These are phyloP conservation scores for Drymonia ruficornis DNA, from an alignment of 2,888 invertebrate species.

Conservation along the genomic window DNA sequence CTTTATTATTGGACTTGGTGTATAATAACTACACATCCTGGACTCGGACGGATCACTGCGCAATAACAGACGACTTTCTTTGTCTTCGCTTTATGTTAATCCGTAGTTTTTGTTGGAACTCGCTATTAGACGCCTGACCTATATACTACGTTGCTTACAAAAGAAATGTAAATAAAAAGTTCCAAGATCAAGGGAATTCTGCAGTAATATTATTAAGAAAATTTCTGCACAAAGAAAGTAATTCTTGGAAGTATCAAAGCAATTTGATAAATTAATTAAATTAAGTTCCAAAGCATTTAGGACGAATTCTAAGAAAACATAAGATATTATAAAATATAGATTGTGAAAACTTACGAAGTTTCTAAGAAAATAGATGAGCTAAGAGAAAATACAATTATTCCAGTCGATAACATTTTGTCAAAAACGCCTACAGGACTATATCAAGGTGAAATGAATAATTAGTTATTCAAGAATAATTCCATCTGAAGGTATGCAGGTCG, in stretches of 20 bases:
- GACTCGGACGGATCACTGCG: slow-evolving; percentile 46
- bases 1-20: slow-evolving; percentile 34
- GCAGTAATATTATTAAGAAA: slow-evolving; percentile 5
- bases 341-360: not conserved
- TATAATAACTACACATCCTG: slow-evolving; percentile 34
- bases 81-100: slow-evolving; percentile 46
- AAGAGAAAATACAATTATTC: slow-evolving; percentile 12
- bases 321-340: not conserved
- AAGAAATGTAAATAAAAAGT: slow-evolving; percentile 2
- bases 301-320: not conserved
- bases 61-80: slow-evolving; percentile 49
- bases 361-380: not conserved
- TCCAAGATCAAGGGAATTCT: not conserved
- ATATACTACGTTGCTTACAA: not conserved
- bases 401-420: slow-evolving; percentile 20
- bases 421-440: slow-evolving; percentile 19
- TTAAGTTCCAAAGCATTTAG: not conserved
- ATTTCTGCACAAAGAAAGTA: not conserved
- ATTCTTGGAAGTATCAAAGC: slow-evolving; percentile 2
- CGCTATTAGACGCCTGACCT: not conserved
- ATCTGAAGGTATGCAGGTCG: slow-evolving; percentile 39
- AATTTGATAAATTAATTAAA: not conserved
- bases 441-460: slow-evolving; percentile 41
- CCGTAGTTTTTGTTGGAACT: slow-evolving; percentile 26
- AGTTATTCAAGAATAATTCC: slow-evolving; percentile 41